Evolutionary conservation across 2,113 vertebrate species (phyloP), one percentile per base, ranked within the genome.

Genomic region (Ginglymostoma cirratum): DNA sequence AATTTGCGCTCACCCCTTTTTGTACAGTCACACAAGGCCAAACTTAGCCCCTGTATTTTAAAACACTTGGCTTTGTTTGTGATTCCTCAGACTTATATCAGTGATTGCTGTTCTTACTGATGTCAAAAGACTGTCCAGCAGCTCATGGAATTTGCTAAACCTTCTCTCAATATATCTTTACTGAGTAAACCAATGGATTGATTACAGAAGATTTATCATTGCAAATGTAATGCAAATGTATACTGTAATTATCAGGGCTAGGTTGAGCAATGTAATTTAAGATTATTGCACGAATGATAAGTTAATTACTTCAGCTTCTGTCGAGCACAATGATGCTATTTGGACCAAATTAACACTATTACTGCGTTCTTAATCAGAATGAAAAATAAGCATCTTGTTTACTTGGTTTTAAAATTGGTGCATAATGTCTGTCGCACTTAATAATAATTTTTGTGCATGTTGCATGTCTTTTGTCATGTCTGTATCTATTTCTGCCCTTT

Each of bases 221-320:
- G 15, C 15, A 72, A 45, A 95, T 72, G 14, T 45, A 95, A 52
- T 76, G 94, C 94, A 76, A 95, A 95, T 6, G 0, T 52, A 70
- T 95, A 72, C 67, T 95, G 48, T 76, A 76, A 95, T 95, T 95
- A 95, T 95, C 45, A 5, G 65, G n/a, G n/a, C 69, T 52, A 72
- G 67, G 45, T 52, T 52, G 42, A 48, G 24, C 45, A 52, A 12
- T 45, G 94, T 95, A 72, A 95, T 19, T 95, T 69, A 95, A 72
- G 94, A 72, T 95, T 72, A 95, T 93, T 93, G 89, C 34, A 66
- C 67, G 89, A 95, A 69, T 72, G 38, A 12, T 61, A 90, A 61
- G 34, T 90, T 4, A 61, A 70, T 95, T 72, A 95, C 69, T 72
- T 76, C 67, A 95, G 42, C 21, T 48, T 48, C 67, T 72, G 94